Evolutionary conservation across 2,888 invertebrate species (phyloP).

Genomic region (Carabus problematicus): DNA sequence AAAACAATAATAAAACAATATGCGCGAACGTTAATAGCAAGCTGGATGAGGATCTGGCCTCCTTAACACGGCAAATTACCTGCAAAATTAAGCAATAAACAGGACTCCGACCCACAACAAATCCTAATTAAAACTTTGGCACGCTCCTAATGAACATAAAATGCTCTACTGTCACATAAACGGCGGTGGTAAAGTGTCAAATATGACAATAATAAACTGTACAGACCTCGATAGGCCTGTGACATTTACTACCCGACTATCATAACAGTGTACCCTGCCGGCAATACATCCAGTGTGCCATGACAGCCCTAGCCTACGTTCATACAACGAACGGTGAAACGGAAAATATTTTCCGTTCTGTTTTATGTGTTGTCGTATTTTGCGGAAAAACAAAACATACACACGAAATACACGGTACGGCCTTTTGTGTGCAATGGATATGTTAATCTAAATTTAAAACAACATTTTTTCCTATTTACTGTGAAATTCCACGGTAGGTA

Average conservation of each 20-base stretch:
- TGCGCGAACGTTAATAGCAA: conserved; percentile 6
- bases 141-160: conserved; percentile 21
- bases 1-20: background rate
- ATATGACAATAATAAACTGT: conserved; percentile 36
- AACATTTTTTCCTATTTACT: conserved; percentile 13
- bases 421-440: background rate
- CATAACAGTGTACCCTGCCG: background rate
- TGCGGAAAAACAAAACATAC: no score
- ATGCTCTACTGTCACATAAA: conserved; percentile 24
- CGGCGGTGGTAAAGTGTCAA: conserved; percentile 14
- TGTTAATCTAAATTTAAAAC: conserved; percentile 33
- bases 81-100: conserved; percentile 35
- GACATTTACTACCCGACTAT: background rate
- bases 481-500: no score
- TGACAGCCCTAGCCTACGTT: no score
- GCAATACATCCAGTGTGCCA: background rate
- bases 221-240: background rate
- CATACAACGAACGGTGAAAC: no score
- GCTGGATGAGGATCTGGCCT: background rate
- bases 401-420: no score
- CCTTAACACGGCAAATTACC: conserved; percentile 20
- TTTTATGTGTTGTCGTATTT: background rate
- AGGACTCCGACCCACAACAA: conserved; percentile 20
- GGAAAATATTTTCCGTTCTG: background rate
- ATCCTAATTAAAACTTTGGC: conserved; percentile 36